Conservation (phyloP, 2,113 vertebrate genomes). For the Bettongia penicillata region DNA sequence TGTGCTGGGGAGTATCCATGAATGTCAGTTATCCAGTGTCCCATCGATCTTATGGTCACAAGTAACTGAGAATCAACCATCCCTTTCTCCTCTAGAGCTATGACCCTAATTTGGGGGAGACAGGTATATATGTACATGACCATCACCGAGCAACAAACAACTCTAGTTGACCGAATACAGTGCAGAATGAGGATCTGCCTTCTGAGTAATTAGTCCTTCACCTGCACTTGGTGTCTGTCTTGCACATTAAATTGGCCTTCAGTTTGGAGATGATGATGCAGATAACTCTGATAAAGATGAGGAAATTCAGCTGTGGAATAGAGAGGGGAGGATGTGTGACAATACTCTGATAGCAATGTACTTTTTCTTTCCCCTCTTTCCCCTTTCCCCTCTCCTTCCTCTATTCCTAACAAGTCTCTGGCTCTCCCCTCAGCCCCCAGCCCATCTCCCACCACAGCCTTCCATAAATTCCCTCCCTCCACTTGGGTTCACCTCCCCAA, state of each 20-base stretch:
- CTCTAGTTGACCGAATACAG: neutral
- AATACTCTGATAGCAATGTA: neutral
- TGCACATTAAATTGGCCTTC: slow-evolving; percentile 92
- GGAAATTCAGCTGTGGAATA: slow-evolving; percentile 89
- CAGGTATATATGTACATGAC: neutral
- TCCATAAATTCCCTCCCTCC: neutral
- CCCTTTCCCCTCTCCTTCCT: neutral
- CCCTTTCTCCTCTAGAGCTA: neutral
- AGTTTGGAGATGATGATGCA: slow-evolving; percentile 92
- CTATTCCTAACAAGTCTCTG: neutral
- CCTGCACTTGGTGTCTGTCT: slow-evolving; percentile 94
- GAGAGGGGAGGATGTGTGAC: neutral
- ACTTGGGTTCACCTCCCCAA: neutral
- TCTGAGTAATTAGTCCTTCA: slow-evolving; percentile 57
- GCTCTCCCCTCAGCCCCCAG: neutral
- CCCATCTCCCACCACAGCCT: neutral
- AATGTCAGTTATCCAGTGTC: neutral
- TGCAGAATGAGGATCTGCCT: neutral
- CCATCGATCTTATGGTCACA: neutral
- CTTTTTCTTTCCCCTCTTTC: neutral
- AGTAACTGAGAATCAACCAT: neutral
- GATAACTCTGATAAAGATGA: slow-evolving; percentile 93
- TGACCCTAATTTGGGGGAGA: neutral
- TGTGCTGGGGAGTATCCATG: neutral
- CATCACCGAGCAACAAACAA: neutral